A percentile compares a stretch with the other conserved stretches of the same genome.
Conservation (phyloP, 37 sponge, comb jelly and placozoan genomes). For the Aplysina aerophoba region DNA sequence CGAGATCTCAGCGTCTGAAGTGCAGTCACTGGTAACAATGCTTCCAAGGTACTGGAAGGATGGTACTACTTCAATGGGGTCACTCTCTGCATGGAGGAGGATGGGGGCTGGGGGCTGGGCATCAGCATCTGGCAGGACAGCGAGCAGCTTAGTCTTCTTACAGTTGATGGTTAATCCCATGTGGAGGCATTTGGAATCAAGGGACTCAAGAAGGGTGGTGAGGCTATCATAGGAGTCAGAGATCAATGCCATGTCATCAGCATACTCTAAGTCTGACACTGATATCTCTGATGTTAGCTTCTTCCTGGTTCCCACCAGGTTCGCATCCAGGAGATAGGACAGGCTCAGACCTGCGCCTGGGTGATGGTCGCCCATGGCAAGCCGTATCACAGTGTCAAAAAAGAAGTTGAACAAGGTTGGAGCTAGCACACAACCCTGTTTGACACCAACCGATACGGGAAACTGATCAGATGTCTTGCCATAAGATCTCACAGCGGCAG, state of each 20-base stretch:
- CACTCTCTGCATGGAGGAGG: too few species aligned
- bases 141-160: background rate
- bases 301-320: background rate
- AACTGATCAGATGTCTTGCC: slow-evolving; percentile 14
- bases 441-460: background rate
- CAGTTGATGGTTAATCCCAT: background rate
- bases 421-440: slow-evolving; percentile 13
- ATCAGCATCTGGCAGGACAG: slow-evolving; percentile 10
- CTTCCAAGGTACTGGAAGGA: too few species aligned
- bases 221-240: slow-evolving; percentile 5
- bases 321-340: background rate
- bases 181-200: background rate
- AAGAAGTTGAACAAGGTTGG: slow-evolving; percentile 2
- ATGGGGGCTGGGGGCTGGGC: too few species aligned
- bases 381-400: background rate
- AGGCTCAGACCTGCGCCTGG: background rate
- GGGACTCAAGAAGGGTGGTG: background rate
- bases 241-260: slow-evolving; percentile 5
- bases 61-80: too few species aligned
- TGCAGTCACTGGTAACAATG: too few species aligned
- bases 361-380: background rate
- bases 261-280: slow-evolving; percentile 9
- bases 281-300: background rate
- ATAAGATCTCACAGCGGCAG: slow-evolving; percentile 7
- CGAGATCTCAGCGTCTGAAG: too few species aligned